Evolutionary conservation across 2,113 vertebrate species (phyloP).

Genomic region (Bagarius yarrelli): DNA sequence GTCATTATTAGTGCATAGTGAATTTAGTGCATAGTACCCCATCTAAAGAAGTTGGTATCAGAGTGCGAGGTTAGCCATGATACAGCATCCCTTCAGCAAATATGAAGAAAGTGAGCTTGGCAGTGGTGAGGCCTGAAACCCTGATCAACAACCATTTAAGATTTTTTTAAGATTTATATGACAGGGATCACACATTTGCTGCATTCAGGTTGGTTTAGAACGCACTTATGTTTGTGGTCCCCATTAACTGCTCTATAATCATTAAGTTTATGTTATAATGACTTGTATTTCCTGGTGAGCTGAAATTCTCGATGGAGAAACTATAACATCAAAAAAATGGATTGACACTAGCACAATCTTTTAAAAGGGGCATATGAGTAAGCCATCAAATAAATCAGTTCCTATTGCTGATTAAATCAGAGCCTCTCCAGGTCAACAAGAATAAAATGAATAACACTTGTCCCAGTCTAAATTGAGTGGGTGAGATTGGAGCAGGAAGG

Average conservation of each 20-base stretch:
- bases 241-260: neutral
- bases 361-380: neutral
- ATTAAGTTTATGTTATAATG: neutral
- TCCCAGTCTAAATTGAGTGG: constrained; percentile 7
- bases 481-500: constrained; percentile 30
- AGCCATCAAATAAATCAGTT: constrained; percentile 13
- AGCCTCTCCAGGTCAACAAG: constrained; percentile 26
- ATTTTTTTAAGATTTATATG: too few relatives aligned
- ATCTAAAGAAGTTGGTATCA: too few relatives aligned
- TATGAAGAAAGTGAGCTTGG: too few relatives aligned
- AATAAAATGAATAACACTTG: constrained; percentile 28
- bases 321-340: neutral
- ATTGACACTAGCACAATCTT: neutral
- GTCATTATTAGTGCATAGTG: too few relatives aligned
- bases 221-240: too few relatives aligned
- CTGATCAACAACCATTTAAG: too few relatives aligned
- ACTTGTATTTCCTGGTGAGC: neutral
- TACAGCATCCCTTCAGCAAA: too few relatives aligned
- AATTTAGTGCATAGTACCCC: too few relatives aligned
- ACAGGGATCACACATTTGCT: too few relatives aligned
- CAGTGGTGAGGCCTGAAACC: too few relatives aligned
- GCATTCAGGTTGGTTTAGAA: too few relatives aligned
- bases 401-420: constrained; percentile 28
- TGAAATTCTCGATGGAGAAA: neutral
- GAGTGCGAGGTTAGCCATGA: too few relatives aligned